A percentile compares a stretch with the other conserved stretches of the same genome.
Conservation (phyloP, 2,113 vertebrate species). For the Hiodon alosoides region DNA sequence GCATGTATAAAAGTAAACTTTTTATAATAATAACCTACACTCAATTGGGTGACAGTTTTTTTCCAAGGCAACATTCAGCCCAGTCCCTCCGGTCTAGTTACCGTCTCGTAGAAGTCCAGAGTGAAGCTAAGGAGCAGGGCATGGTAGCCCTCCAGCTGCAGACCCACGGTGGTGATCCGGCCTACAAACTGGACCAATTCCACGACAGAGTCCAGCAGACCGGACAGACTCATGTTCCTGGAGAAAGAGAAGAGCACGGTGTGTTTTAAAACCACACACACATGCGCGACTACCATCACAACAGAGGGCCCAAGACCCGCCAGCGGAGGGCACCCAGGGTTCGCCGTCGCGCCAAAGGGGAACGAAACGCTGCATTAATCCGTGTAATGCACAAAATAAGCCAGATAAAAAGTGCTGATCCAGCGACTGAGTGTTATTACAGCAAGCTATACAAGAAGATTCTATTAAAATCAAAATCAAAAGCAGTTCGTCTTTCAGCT, state of each 20-base stretch:
- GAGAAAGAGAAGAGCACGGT: constrained; percentile 26
- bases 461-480: neutral
- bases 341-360: neutral
- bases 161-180: constrained; percentile 60
- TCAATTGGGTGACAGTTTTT: too few species aligned
- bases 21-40: too few species aligned
- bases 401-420: too few species aligned
- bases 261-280: neutral
- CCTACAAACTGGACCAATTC: constrained; percentile 78
- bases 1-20: neutral
- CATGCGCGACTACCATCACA: neutral
- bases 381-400: too few species aligned
- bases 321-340: too few species aligned
- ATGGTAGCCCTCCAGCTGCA: constrained; percentile 71
- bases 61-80: too few species aligned
- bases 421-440: too few species aligned
- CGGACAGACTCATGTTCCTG: constrained; percentile 77
- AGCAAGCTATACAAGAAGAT: too few species aligned
- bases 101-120: constrained; percentile 84
- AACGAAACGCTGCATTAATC: neutral
- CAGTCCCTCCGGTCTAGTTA: constrained; percentile 43
- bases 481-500: neutral
- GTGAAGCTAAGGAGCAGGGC: constrained; percentile 75
- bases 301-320: neutral
- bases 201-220: constrained; percentile 64